Evolutionary conservation across 1,140 invertebrate species (phyloP), one percentile per base, ranked within the genome.

Genomic region (Megalonaias nervosa): DNA sequence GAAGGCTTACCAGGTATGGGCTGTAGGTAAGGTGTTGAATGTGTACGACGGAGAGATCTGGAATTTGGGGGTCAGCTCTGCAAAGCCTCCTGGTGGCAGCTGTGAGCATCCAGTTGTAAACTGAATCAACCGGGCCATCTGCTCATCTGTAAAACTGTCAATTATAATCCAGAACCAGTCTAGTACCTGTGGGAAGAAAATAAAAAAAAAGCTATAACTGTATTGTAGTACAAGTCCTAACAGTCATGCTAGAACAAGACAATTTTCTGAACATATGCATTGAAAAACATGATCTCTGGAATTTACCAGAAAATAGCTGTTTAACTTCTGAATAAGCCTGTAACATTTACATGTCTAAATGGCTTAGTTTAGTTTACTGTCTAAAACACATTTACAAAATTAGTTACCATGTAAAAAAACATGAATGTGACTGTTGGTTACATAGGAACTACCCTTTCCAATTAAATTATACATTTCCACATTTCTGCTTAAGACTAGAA

Each of bases 101-200:
- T 97, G 96, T 16, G 95, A 96, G 89, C 95, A 97, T 15, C 93
- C 92, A 1, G 97, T 98, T n/a, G 96, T 97, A 90, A 98, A 98
- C 91, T 99, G 97, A 80, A 99, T 92, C 74, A 99, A 92, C 64
- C 97, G 92, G 1, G 96, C 97, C 94, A 97, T 97, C 92, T 98
- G 97, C 88, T 97, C 97, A 85, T 95, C 94, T 56, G 95, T 96
- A 89, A 98, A 97, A 90, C 96, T 96, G 78, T 94, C 94, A 23
- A 98, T 94, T 66, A 96, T 95, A 5, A 96, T 96, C 97, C 97
- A 98, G 90, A 98, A 98, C 97, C 97, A 98, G 79, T 94, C 95
- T 23, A 98, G 91, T 61, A 97, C 94, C 91, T 91, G 79, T 5
- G 76, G 61, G 64, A 72, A 72, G 16, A 76, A 67, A 64, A 48